These are phyloP conservation scores for Diorhabda elongata DNA, from an alignment of 1,140 invertebrate species.

Conservation along the genomic window DNA sequence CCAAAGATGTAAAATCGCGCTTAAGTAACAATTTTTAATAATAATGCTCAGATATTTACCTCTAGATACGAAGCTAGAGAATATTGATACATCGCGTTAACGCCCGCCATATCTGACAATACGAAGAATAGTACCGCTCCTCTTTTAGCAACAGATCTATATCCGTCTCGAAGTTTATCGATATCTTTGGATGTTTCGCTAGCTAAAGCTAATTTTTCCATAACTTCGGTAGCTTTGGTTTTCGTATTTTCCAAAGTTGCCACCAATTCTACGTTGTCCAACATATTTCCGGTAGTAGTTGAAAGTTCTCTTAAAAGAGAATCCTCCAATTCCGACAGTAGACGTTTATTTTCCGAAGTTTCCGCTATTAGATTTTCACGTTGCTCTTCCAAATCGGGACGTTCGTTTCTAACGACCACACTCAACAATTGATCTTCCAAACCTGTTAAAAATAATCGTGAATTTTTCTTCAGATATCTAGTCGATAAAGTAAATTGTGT, in stretches of 20 bases:
- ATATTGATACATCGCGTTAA: conserved; percentile 91
- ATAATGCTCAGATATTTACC: neutral
- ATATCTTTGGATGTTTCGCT: conserved; percentile 71
- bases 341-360: conserved; percentile 78
- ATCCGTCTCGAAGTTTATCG: conserved; percentile 75
- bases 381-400: conserved; percentile 81
- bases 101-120: conserved; percentile 75
- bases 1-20: too few species aligned
- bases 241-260: conserved; percentile 85
- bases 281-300: conserved; percentile 81
- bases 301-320: conserved; percentile 76
- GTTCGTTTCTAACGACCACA: conserved; percentile 78
- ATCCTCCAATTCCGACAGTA: conserved; percentile 77
- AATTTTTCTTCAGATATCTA: too few species aligned
- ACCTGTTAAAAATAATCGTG: conserved; percentile 45
- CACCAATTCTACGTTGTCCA: conserved; percentile 83
- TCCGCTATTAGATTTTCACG: conserved; percentile 78
- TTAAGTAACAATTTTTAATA: too few species aligned
- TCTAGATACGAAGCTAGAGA: conserved; percentile 74
- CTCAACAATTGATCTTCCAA: conserved; percentile 85
- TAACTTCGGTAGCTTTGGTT: conserved; percentile 71
- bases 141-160: conserved; percentile 73
- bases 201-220: conserved; percentile 65
- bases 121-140: conserved; percentile 89
- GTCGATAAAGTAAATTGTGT: too few species aligned